Conservation (phyloP, 2,113 vertebrate species). For the Atherinomorus stipes region DNA sequence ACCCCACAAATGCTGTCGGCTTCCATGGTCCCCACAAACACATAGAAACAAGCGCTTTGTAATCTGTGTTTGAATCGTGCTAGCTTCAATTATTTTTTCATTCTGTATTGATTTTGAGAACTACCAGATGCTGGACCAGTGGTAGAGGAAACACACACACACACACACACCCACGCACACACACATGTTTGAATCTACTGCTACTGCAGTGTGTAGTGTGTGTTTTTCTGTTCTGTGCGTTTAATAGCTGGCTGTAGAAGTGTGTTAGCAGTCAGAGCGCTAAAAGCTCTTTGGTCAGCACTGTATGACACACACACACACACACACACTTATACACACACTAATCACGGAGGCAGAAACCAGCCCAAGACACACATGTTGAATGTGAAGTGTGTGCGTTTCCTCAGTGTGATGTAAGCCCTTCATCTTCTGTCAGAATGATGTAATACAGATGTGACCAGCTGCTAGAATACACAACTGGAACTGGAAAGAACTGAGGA, state of each 20-base stretch:
- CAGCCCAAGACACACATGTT: no score
- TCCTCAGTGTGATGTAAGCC: slow-evolving; percentile 13
- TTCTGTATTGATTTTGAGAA: slow-evolving; percentile 44
- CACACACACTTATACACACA: background rate
- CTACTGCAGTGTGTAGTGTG: slow-evolving; percentile 15
- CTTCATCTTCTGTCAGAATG: slow-evolving; percentile 23
- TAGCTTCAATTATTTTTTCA: slow-evolving; percentile 27
- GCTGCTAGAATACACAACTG: slow-evolving; percentile 2
- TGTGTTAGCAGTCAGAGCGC: slow-evolving; percentile 28
- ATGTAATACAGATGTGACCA: slow-evolving; percentile 18
- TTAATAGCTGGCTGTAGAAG: slow-evolving; percentile 41
- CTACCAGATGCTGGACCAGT: slow-evolving; percentile 34
- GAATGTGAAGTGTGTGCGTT: background rate
- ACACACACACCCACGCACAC: slow-evolving; percentile 7
- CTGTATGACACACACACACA: slow-evolving; percentile 3
- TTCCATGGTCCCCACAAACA: no score
- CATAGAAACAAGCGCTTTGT: slow-evolving; percentile 19
- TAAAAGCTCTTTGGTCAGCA: slow-evolving; percentile 38
- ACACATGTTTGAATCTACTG: slow-evolving; percentile 2
- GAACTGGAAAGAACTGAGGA: background rate
- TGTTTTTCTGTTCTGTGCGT: slow-evolving; percentile 10
- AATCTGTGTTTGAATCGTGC: slow-evolving; percentile 1
- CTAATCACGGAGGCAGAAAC: no score
- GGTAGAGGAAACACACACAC: slow-evolving; percentile 8
- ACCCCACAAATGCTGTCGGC: no score